Evolutionary conservation across 1,140 invertebrate species (phyloP).

Genomic region (Brachionus paranguensis): DNA sequence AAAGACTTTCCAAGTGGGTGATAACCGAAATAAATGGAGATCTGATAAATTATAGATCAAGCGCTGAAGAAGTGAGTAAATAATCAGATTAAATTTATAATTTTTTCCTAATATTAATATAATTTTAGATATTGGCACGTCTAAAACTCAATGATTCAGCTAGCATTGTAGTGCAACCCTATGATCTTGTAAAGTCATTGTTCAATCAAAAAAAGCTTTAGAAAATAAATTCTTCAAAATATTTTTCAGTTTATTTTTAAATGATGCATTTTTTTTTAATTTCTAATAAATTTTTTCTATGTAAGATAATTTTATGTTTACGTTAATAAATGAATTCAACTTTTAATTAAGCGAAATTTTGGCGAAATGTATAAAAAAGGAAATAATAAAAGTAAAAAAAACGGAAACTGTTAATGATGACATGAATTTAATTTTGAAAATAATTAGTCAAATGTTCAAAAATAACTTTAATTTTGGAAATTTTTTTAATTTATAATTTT

Average conservation of each 20-base stretch:
- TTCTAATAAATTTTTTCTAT: background rate
- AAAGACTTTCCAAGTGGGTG: conserved; percentile 6
- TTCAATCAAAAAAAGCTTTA: conserved; percentile 30
- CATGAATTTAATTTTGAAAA: no score
- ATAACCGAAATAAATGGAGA: conserved; percentile 30
- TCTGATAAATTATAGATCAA: conserved; percentile 11
- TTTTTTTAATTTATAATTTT: no score
- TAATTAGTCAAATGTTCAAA: no score
- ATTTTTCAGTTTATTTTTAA: background rate
- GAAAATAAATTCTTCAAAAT: background rate
- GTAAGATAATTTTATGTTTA: no score
- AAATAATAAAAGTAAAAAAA: no score
- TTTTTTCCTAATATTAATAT: background rate
- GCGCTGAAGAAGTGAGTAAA: background rate
- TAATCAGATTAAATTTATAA: background rate
- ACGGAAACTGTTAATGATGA: no score
- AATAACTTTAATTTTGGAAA: no score
- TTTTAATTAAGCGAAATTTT: no score
- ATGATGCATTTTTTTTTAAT: background rate
- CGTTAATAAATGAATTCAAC: no score
- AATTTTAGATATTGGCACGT: conserved; percentile 1
- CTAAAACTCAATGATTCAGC: conserved; percentile 11
- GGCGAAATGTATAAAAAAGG: no score
- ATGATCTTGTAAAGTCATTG: background rate
- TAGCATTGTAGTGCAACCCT: background rate